Evolutionary conservation across 2,113 vertebrate genomes (phyloP).

Genomic region (Tonatia bakeri): DNA sequence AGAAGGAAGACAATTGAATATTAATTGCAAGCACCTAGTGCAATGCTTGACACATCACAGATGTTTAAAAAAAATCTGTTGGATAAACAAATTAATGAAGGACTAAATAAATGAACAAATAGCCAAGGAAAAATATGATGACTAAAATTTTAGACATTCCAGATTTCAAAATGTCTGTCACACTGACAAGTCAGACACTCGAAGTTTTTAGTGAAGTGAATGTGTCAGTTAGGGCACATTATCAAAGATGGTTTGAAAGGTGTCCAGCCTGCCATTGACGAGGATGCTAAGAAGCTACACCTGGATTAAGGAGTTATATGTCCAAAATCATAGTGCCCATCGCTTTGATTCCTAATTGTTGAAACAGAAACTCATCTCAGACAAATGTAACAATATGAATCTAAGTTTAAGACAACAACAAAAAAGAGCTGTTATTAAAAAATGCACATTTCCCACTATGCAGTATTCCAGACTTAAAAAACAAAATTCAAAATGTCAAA

Average conservation of each 20-base stretch:
- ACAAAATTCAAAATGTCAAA: conserved; percentile 20
- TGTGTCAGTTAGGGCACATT: not conserved
- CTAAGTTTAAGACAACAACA: not conserved
- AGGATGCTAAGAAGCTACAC: not conserved
- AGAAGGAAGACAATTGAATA: not conserved
- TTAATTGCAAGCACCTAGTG: not conserved
- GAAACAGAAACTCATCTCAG: not conserved
- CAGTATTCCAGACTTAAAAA: not conserved
- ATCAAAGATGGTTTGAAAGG: not conserved
- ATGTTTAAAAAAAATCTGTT: not conserved
- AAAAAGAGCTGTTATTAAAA: not conserved
- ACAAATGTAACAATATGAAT: not conserved
- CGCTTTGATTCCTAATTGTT: not conserved
- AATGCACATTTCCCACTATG: not conserved
- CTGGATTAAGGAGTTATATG: not conserved
- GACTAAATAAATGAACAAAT: not conserved
- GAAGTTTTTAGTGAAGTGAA: not conserved
- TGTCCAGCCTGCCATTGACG: not conserved
- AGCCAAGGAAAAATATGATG: not conserved
- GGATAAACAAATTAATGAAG: not conserved
- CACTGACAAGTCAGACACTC: not conserved
- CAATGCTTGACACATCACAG: not conserved
- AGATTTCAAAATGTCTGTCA: not conserved
- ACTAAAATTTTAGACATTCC: not conserved
- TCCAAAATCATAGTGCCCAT: not conserved